Percentiles rank a stretch among this genome's conserved stretches.
phyloP scores from a whole-genome alignment of 2,113 vertebrate genomes.

The Catagonus wagneri region DNA sequence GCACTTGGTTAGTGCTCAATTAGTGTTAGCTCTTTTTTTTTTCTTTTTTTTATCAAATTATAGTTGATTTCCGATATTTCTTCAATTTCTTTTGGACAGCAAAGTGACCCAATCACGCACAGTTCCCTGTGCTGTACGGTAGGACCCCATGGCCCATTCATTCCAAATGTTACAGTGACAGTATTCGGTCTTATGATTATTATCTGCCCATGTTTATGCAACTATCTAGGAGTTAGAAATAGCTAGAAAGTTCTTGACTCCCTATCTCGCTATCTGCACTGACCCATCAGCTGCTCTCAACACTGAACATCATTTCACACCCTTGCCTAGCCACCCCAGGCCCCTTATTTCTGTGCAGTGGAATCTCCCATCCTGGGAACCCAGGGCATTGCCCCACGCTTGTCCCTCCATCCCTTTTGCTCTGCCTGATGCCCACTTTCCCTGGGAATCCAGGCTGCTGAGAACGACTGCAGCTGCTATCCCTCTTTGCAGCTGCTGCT shows the following conservation, averaged over 20 bases:
- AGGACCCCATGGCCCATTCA: too few relatives aligned
- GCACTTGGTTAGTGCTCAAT: background rate
- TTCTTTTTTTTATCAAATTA: too few relatives aligned
- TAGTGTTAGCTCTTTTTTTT: background rate
- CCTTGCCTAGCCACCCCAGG: background rate
- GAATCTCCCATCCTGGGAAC: background rate
- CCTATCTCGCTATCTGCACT: background rate
- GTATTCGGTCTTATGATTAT: background rate
- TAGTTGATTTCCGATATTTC: too few relatives aligned
- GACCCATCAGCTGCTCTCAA: background rate
- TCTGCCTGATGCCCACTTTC: constrained; percentile 76
- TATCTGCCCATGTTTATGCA: background rate
- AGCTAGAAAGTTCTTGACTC: background rate
- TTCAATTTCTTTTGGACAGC: too few relatives aligned
- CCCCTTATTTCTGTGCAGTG: constrained; percentile 43
- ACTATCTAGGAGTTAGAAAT: background rate
- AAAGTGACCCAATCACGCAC: too few relatives aligned
- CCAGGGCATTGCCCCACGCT: background rate
- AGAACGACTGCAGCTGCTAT: constrained; percentile 80
- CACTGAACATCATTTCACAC: background rate
- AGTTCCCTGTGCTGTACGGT: too few relatives aligned
- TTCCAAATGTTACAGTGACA: too few relatives aligned
- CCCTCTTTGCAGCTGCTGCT: constrained; percentile 79
- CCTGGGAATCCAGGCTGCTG: constrained; percentile 77
- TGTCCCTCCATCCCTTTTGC: background rate